Conservation (phyloP, 2,888 invertebrate genomes). For the Aphodius granarius region DNA sequence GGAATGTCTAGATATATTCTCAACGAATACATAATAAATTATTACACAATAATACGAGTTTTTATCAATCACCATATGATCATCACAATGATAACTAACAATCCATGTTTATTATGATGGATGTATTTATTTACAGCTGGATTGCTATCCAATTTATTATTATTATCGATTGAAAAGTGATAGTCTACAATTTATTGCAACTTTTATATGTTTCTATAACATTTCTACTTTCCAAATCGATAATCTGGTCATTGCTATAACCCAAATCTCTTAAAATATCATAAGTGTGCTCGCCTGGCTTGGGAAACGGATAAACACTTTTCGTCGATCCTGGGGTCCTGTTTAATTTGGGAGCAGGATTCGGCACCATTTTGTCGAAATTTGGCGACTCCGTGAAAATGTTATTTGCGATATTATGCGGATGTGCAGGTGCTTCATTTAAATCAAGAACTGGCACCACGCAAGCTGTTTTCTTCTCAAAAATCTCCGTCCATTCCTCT, state of each 20-base stretch:
- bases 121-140: neutral
- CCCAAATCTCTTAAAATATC: constrained; percentile 68
- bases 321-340: constrained; percentile 69
- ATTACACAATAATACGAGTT: neutral
- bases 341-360: constrained; percentile 77
- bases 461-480: constrained; percentile 88
- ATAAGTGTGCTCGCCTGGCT: constrained; percentile 68
- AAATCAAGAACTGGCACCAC: constrained; percentile 86
- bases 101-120: neutral
- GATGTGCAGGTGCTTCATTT: constrained; percentile 67
- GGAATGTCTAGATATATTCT: neutral
- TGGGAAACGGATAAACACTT: constrained; percentile 46
- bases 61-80: too few relatives aligned
- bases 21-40: neutral
- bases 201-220: constrained; percentile 42
- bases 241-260: constrained; percentile 62
- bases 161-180: neutral
- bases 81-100: too few relatives aligned
- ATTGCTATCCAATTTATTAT: neutral
- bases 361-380: constrained; percentile 58
- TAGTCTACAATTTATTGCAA: constrained; percentile 43
- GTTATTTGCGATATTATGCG: constrained; percentile 67
- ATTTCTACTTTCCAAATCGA: constrained; percentile 49
- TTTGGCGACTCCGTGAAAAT: constrained; percentile 58
- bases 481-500: constrained; percentile 83